These are phyloP conservation scores for Porites lobata DNA, from an alignment of 92 coral and sea anemone genomes.

Conservation along the genomic window DNA sequence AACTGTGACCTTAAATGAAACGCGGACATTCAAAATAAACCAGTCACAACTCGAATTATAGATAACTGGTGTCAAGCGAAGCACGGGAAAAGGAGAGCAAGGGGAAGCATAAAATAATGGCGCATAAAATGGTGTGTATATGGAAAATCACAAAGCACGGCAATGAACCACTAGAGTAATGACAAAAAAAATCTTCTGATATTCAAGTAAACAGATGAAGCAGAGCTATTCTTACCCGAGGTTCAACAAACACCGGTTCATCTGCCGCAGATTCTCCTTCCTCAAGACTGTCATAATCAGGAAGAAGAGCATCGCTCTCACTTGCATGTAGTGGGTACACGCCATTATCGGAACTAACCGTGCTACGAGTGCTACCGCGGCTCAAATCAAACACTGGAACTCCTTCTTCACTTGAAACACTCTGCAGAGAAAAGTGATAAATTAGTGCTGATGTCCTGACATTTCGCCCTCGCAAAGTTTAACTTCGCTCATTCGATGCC, in stretches of 20 bases:
- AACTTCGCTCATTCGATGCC: too few relatives aligned
- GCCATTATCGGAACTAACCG: constrained; percentile 48
- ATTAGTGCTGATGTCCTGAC: not conserved
- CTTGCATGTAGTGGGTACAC: constrained; percentile 46
- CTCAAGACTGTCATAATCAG: constrained; percentile 47
- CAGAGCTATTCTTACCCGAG: constrained; percentile 11
- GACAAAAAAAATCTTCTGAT: too few relatives aligned
- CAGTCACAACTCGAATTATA: too few relatives aligned
- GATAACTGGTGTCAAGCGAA: too few relatives aligned
- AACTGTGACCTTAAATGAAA: not conserved
- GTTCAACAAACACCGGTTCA: constrained; percentile 38
- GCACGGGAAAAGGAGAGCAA: too few relatives aligned
- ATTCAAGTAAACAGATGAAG: too few relatives aligned
- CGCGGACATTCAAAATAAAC: too few relatives aligned
- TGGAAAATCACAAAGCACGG: too few relatives aligned
- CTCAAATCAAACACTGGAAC: constrained; percentile 84
- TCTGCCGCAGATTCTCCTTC: constrained; percentile 41
- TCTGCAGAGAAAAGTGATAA: constrained; percentile 8
- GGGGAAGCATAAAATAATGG: too few relatives aligned
- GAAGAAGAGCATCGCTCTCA: constrained; percentile 36
- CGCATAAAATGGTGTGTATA: too few relatives aligned
- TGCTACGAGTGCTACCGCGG: constrained; percentile 53
- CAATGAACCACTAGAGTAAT: too few relatives aligned
- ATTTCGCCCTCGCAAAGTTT: too few relatives aligned
- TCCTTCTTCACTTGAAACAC: constrained; percentile 74